Conservation (phyloP, 2,888 invertebrate genomes). For the Ochlodes sylvanus region DNA sequence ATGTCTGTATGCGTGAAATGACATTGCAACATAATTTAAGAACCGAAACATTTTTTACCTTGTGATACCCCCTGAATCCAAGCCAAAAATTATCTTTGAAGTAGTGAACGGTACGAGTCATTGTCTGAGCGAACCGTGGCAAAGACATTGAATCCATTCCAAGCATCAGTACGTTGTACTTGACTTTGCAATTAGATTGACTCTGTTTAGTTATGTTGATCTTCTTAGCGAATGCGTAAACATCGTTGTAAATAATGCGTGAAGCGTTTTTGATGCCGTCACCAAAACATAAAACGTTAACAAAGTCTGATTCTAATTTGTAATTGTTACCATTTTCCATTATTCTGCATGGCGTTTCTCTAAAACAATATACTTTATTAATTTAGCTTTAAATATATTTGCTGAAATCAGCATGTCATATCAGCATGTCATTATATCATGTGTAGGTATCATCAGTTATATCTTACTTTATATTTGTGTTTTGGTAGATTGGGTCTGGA, state of each 20-base stretch:
- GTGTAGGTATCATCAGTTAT: too few relatives aligned
- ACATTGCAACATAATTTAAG: not conserved
- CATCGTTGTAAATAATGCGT: slow-evolving; percentile 66
- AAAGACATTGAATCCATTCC: slow-evolving; percentile 95
- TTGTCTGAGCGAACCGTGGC: slow-evolving; percentile 89
- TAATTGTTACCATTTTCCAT: slow-evolving; percentile 57
- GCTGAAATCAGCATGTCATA: not conserved
- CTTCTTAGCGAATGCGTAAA: slow-evolving; percentile 76
- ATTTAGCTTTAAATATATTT: not conserved
- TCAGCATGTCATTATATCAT: slow-evolving; percentile 1
- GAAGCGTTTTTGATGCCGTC: slow-evolving; percentile 55
- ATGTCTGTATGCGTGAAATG: too few relatives aligned
- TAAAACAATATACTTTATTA: slow-evolving; percentile 44
- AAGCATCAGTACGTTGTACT: slow-evolving; percentile 88
- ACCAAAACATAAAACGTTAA: slow-evolving; percentile 67
- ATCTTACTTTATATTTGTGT: slow-evolving; percentile 49
- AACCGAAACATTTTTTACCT: slow-evolving; percentile 64
- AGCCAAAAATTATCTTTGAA: slow-evolving; percentile 89
- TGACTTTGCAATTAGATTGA: slow-evolving; percentile 46
- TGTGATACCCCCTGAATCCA: slow-evolving; percentile 90
- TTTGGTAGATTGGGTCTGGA: slow-evolving; percentile 41
- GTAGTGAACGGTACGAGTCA: slow-evolving; percentile 89
- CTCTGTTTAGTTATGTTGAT: slow-evolving; percentile 58
- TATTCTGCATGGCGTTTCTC: slow-evolving; percentile 61
- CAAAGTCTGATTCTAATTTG: slow-evolving; percentile 63